Base-by-base conservation (phyloP, 2,888 invertebrate genomes). In the Diadegma fenestrale region DNA sequence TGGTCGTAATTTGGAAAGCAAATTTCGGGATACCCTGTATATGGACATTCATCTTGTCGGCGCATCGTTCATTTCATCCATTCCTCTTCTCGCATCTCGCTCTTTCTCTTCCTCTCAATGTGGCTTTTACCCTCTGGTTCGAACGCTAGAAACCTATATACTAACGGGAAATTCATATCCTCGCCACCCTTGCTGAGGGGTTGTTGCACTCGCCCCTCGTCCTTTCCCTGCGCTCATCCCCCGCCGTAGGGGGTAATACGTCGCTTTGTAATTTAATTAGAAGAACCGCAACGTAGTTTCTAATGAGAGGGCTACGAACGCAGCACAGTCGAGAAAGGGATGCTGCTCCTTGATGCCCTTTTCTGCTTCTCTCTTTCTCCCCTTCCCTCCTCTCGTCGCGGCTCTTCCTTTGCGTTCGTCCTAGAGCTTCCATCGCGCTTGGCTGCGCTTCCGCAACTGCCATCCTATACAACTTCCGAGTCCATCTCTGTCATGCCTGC, bases 181-280 rank as follows among this genome's bases (percentile, higher is more conserved):
- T 75, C 54, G 68, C 17, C 26, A 61, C 66, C 66, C 83, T 75
- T 12, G 83, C 19, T 58, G 73, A 58, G 58, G 82, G 77, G 68
- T 61, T 61, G 76, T 51, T 76, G 75, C 58, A 68, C 58, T 45
- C 58, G 19, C 58, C 58, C 58, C 58, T 58, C 58, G 58, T 58
- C 58, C 58, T 58, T 14, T 26, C 26, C 26, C 58, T 58, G 4
- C 58, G 58, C 51, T 26, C 73, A 30, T 51, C 30, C 51, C 72
- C 8, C 54, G 43, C 41, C 43, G 51, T 33, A 41, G 72, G 58
- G 58, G 63, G 80, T 66, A 79, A 85, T 83, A 80, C 80, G 84
- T 84, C 80, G 82, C 80, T 84, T 87, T 79, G 87, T 88, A 88
- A 90, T 90, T 89, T 86, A 89, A 90, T 90, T 89, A 89, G 87